Evolutionary conservation across 2,797 vertebrate species (phyloP), one percentile per base, ranked within the genome.

Genomic region (Sebastes diploproa): DNA sequence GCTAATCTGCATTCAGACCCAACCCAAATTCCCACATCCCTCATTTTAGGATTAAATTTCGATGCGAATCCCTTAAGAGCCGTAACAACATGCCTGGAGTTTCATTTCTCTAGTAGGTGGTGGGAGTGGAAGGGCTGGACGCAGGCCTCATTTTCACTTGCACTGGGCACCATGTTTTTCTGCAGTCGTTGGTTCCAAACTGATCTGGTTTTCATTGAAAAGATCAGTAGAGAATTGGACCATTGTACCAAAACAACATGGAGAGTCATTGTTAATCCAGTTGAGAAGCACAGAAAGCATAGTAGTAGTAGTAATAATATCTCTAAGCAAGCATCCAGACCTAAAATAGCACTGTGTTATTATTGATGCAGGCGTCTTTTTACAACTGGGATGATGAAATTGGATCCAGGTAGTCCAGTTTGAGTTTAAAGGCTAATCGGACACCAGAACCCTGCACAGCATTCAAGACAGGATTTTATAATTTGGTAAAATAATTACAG

Each of bases 1-100:
- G 85, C 82, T 86, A 90, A 92, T 94, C 90, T 92, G 92, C 92
- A 94, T 94, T 94, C 92, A 94, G 89, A 91, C 86, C 84, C 66
- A 80, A 83, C 70, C 75, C 74, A 82, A 83, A 82, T 79, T 81
- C 68, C 77, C 30, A 61, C 38, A 67, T 88, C 82, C 58, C 71
- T 80, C 50, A 68, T 91, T 81, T 77, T 77, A 67, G 76, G 72
- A 86, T 85, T 81, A 78, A 11, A 88, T 80, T 87, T 80, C 2
- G n/a, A 25, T 82, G 50, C 71, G 66, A 86, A 77, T 90, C 67
- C 55, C 52, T 25, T 61, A 59, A 78, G 72, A 79, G 60, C 71
- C 56, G n/a, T 58, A 58, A 75, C 30, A 62, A 78, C 30, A 69
- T 29, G 77, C 38, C 59, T 70, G 58, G 83, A 77, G 46, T 83